Conservation (phyloP, 2,113 vertebrate genomes). For the Clinocottus analis region DNA sequence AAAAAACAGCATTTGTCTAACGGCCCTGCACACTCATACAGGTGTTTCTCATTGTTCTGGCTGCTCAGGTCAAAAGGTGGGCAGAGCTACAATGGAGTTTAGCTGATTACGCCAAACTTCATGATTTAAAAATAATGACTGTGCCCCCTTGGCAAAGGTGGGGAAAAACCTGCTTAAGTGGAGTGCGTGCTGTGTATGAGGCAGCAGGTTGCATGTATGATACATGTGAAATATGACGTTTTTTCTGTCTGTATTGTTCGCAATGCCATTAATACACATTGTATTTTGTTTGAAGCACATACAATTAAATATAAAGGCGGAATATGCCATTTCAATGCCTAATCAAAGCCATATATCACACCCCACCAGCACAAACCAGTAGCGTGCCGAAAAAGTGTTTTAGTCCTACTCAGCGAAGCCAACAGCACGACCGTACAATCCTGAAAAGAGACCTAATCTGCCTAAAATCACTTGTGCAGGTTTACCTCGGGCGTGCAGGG, state of each 20-base stretch:
- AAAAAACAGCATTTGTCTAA: not conserved
- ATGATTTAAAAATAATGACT: conserved; percentile 19
- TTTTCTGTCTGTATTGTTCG: conserved; percentile 5
- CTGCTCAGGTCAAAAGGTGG: conserved; percentile 17
- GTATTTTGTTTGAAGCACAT: not conserved
- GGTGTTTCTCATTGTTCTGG: not conserved
- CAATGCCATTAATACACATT: not conserved
- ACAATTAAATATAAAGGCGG: not conserved
- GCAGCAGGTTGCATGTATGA: not conserved
- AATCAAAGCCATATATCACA: not conserved
- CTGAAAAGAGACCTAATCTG: not conserved
- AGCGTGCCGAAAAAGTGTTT: not conserved
- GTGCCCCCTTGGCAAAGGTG: not conserved
- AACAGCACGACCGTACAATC: not conserved
- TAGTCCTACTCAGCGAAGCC: not conserved
- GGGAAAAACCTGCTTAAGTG: conserved; percentile 22
- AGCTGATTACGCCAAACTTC: not conserved
- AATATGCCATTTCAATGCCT: not conserved
- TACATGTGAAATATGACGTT: not conserved
- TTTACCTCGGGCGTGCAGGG: not conserved
- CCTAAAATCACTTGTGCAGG: not conserved
- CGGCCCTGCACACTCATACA: not conserved
- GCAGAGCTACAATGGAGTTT: not conserved
- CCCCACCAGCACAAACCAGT: not conserved
- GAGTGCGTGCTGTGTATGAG: not conserved